These are phyloP conservation scores for Capitulum mitella DNA, from an alignment of 2,888 invertebrate genomes.

Conservation along the genomic window DNA sequence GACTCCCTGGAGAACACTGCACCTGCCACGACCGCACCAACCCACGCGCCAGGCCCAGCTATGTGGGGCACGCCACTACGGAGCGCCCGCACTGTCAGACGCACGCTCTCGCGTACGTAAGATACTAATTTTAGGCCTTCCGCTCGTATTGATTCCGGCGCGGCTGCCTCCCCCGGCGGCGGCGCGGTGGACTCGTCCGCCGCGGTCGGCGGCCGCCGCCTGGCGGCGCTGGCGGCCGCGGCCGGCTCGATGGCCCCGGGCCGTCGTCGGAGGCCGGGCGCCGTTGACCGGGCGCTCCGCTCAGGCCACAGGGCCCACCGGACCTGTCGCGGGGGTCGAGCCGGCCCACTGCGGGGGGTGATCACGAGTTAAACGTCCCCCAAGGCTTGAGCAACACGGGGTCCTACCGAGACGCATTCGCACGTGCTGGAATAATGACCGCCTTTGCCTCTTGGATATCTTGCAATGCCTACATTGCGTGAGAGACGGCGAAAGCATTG, in stretches of 20 bases:
- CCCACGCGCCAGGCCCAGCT: neutral
- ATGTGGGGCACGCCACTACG: neutral
- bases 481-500: too few species aligned
- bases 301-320: too few species aligned
- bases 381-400: too few species aligned
- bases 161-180: neutral
- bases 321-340: too few species aligned
- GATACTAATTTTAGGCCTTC: slow-evolving; percentile 18
- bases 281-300: too few species aligned
- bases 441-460: too few species aligned
- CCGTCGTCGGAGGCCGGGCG: too few species aligned
- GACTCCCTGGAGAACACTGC: neutral
- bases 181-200: neutral
- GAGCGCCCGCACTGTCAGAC: neutral
- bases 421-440: too few species aligned
- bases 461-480: too few species aligned
- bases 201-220: neutral
- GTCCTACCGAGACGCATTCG: too few species aligned
- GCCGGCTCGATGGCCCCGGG: neutral
- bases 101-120: slow-evolving; percentile 5
- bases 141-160: neutral
- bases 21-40: neutral
- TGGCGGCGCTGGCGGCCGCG: neutral
- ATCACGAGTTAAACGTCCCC: too few species aligned
- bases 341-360: too few species aligned